phyloP scores from a whole-genome alignment of 2,113 vertebrate species.

The Phasianus colchicus region DNA sequence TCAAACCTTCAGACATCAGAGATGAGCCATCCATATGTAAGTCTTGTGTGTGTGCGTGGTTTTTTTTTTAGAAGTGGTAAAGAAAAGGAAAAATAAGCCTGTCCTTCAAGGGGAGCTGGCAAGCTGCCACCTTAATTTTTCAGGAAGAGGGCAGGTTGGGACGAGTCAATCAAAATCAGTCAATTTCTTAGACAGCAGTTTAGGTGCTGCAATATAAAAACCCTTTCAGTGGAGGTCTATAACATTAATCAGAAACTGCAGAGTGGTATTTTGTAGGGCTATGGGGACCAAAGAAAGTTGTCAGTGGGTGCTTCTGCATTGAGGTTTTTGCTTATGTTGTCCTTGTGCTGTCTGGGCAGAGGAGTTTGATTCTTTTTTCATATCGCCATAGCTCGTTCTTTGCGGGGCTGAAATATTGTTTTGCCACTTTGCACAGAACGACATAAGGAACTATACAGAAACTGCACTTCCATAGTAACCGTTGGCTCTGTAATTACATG shows the following conservation, averaged over 20 bases:
- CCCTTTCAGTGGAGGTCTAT: not conserved
- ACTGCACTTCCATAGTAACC: slow-evolving; percentile 42
- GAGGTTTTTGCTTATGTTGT: not conserved
- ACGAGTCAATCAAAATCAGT: slow-evolving; percentile 42
- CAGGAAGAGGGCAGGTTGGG: not conserved
- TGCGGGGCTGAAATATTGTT: not conserved
- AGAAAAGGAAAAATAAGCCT: not conserved
- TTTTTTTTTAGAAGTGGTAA: slow-evolving; percentile 8
- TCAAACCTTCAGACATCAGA: slow-evolving; percentile 25
- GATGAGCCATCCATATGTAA: slow-evolving; percentile 37
- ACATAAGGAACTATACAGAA: slow-evolving; percentile 29
- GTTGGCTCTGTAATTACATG: slow-evolving; percentile 55
- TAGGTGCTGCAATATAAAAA: slow-evolving; percentile 20
- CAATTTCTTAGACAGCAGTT: slow-evolving; percentile 13
- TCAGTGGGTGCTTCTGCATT: not conserved
- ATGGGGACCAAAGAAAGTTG: not conserved
- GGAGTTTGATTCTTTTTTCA: not conserved
- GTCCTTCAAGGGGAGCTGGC: slow-evolving; percentile 29
- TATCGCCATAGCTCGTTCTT: not conserved
- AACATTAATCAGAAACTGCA: not conserved
- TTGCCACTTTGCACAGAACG: not conserved
- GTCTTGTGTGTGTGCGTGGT: not conserved
- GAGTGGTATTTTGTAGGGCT: not conserved
- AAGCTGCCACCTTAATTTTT: slow-evolving; percentile 20
- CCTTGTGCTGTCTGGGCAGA: not conserved